Evolutionary conservation across 2,888 invertebrate species (phyloP).

Genomic region (Junonia oenone): DNA sequence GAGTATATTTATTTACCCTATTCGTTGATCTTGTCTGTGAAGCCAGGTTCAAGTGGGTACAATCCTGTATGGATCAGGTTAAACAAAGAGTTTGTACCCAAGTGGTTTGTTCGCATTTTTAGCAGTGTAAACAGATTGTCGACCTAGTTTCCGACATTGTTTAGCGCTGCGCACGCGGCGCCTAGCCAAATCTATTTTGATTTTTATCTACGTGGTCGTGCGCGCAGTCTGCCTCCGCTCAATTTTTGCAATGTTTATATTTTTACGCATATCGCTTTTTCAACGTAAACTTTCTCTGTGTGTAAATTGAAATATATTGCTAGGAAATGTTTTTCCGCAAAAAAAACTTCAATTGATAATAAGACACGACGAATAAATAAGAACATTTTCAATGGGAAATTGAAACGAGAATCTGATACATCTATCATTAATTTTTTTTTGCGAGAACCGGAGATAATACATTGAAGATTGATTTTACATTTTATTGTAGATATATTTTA

Average conservation of each 20-base stretch:
- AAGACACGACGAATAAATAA: not conserved
- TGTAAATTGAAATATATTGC: constrained; percentile 16
- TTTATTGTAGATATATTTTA: too few species aligned
- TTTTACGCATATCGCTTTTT: constrained; percentile 7
- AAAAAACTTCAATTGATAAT: not conserved
- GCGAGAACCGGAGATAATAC: not conserved
- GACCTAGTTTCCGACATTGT: constrained; percentile 74
- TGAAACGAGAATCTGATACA: not conserved
- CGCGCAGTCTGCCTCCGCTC: constrained; percentile 49
- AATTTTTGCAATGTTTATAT: constrained; percentile 44
- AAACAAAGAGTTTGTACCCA: constrained; percentile 1
- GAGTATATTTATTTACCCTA: too few species aligned
- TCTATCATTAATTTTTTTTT: not conserved
- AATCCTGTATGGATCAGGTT: constrained; percentile 7
- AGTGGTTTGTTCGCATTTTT: constrained; percentile 22
- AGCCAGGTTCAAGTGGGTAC: not conserved
- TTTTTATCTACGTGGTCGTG: constrained; percentile 61
- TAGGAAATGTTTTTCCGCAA: not conserved
- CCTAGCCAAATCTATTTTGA: constrained; percentile 74
- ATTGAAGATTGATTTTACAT: not conserved
- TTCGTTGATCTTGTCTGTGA: not conserved
- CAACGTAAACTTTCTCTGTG: constrained; percentile 4
- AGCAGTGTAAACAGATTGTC: constrained; percentile 57
- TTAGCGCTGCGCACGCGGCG: constrained; percentile 53
- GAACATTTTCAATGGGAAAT: not conserved